Evolutionary conservation across 2,797 vertebrate genomes (phyloP).

Genomic region (Spea hammondii): DNA sequence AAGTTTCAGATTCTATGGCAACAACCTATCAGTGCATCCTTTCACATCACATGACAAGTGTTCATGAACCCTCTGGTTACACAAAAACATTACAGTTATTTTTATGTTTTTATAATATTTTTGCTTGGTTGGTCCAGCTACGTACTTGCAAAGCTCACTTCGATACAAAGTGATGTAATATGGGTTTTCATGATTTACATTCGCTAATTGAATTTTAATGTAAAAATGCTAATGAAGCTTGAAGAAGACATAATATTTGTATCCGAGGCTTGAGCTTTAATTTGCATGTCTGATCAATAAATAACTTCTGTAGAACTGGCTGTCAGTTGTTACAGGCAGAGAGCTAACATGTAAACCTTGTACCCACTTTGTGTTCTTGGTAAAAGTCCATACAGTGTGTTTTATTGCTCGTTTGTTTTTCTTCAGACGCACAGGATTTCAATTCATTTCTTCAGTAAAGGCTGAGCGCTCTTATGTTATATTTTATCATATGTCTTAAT

Average conservation of each 20-base stretch:
- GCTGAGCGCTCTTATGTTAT: no score
- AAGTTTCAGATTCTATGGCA: no score
- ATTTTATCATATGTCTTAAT: no score
- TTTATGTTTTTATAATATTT: no score
- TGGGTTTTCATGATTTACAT: neutral
- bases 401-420: neutral
- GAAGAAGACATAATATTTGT: neutral
- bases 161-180: neutral
- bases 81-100: no score
- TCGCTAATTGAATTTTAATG: neutral
- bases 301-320: neutral
- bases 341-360: no score
- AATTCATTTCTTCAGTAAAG: no score
- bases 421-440: neutral
- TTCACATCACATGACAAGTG: no score
- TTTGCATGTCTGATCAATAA: neutral
- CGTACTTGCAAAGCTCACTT: no score
- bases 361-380: neutral
- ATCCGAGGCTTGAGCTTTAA: slow-evolving; percentile 13
- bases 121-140: no score
- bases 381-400: neutral
- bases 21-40: no score
- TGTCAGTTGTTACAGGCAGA: neutral
- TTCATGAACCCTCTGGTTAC: no score
- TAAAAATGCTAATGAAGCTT: neutral